Evolutionary conservation across 1,140 invertebrate species (phyloP).

Genomic region (Neodiprion virginianus): DNA sequence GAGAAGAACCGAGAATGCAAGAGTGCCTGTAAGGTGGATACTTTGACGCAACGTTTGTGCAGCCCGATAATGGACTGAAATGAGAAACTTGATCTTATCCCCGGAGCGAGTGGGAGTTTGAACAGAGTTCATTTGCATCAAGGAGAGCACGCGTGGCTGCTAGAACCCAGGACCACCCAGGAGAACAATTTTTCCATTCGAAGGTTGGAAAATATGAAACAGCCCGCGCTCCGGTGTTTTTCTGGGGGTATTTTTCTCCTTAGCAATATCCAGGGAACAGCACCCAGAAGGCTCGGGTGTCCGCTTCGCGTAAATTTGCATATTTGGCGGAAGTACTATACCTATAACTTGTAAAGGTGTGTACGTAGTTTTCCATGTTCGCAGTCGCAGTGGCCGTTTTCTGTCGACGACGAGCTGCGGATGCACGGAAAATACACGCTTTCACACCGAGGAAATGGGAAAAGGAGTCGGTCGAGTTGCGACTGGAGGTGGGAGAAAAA

Average conservation of each 20-base stretch:
- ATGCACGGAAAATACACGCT: neutral
- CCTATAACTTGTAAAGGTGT: too few species aligned
- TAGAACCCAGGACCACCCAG: neutral
- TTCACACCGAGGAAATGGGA: neutral
- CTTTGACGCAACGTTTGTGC: too few species aligned
- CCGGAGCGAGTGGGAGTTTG: too few species aligned
- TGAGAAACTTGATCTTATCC: too few species aligned
- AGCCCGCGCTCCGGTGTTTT: neutral
- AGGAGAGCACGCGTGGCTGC: too few species aligned
- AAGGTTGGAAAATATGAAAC: neutral
- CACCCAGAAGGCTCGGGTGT: neutral
- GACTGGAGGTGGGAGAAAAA: neutral
- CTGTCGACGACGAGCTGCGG: neutral
- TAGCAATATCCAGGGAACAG: slow-evolving; percentile 2
- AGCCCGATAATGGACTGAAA: too few species aligned
- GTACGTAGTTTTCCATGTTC: too few species aligned
- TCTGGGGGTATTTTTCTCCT: neutral
- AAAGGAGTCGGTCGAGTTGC: neutral
- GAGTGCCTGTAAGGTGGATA: too few species aligned
- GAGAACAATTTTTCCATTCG: slow-evolving; percentile 1
- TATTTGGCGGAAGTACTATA: neutral
- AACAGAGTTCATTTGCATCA: too few species aligned
- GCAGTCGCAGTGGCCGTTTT: neutral
- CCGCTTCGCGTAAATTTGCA: neutral
- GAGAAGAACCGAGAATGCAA: too few species aligned